Conservation (phyloP, 2,113 vertebrate genomes). For the Rhinoderma darwinii region DNA sequence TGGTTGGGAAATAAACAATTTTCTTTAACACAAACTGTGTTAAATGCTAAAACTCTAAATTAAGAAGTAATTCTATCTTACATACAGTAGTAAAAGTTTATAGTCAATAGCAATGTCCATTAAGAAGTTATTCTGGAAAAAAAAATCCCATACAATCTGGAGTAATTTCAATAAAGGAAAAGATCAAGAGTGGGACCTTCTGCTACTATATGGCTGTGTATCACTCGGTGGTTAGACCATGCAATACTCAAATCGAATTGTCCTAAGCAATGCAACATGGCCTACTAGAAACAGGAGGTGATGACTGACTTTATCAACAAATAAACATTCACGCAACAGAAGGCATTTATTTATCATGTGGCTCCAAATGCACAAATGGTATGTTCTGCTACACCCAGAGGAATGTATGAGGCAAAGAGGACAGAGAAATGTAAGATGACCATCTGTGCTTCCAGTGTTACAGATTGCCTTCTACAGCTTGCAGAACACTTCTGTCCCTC, state of each 20-base stretch:
- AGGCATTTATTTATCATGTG: constrained; percentile 45
- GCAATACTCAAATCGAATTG: neutral
- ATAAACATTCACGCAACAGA: constrained; percentile 37
- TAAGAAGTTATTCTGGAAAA: no score
- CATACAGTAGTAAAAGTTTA: neutral
- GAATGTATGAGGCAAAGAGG: constrained; percentile 47
- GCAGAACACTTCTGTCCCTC: constrained; percentile 21
- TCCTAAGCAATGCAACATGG: neutral
- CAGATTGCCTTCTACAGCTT: constrained; percentile 30
- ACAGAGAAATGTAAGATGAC: constrained; percentile 29
- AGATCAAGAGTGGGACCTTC: neutral
- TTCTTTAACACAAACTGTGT: neutral
- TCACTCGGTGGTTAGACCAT: neutral
- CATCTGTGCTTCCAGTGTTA: constrained; percentile 42
- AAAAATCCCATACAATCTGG: neutral
- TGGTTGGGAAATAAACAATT: no score
- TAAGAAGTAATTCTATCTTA: neutral
- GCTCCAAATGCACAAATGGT: constrained; percentile 37
- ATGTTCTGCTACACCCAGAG: constrained; percentile 49
- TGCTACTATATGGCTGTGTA: neutral
- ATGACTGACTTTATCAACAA: constrained; percentile 17
- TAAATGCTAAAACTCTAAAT: neutral
- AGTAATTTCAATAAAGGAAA: neutral
- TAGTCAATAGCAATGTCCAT: neutral
- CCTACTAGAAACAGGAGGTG: constrained; percentile 28